These are phyloP conservation scores for Onthophagus sagittarius DNA, from an alignment of 2,888 invertebrate genomes.

Conservation along the genomic window DNA sequence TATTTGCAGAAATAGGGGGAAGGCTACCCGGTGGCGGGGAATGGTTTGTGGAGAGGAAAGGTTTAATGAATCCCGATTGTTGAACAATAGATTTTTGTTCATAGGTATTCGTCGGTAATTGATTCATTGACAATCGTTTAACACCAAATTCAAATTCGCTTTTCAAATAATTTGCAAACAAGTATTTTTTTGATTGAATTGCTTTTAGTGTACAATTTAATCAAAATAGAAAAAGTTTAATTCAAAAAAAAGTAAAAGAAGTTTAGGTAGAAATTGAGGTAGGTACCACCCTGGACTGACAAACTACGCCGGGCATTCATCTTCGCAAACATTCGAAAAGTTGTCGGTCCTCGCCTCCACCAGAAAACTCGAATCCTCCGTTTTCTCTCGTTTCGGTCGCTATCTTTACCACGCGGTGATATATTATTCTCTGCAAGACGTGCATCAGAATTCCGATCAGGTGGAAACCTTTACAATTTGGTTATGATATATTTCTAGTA, in stretches of 20 bases:
- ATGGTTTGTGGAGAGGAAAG: background rate
- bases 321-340: background rate
- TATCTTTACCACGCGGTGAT: background rate
- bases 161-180: background rate
- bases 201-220: background rate
- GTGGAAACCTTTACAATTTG: background rate
- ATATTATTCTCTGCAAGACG: background rate
- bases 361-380: background rate
- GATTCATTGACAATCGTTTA: background rate
- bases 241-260: background rate
- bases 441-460: background rate
- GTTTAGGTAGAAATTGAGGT: background rate
- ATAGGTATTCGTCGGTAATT: background rate
- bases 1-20: background rate
- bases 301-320: background rate
- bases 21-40: no score
- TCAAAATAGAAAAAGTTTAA: background rate
- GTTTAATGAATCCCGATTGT: background rate
- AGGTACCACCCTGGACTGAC: background rate
- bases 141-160: background rate
- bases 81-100: background rate
- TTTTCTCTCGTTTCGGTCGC: background rate
- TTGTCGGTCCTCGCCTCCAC: background rate
- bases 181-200: no score
- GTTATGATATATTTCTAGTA: background rate